Conservation (phyloP, 2,113 vertebrate genomes). For the Salvelinus namaycush region DNA sequence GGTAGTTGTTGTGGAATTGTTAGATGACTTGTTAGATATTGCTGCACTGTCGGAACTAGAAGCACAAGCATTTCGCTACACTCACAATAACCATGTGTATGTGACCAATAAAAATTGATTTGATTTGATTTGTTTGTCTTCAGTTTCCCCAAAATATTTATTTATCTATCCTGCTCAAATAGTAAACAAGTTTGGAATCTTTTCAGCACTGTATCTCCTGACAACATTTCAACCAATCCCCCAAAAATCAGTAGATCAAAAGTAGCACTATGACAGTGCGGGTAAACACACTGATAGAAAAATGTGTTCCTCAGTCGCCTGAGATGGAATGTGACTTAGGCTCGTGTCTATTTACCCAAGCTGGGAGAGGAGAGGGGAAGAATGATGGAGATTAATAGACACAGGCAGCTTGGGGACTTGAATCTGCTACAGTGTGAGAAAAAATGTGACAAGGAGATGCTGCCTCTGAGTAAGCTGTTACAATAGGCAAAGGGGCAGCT, state of each 20-base stretch:
- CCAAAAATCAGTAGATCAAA: slow-evolving; percentile 38
- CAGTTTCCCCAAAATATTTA: too few species aligned
- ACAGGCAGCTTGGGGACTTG: slow-evolving; percentile 58
- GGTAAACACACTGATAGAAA: slow-evolving; percentile 59
- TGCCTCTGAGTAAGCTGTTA: slow-evolving; percentile 59
- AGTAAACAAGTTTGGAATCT: too few species aligned
- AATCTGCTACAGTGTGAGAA: slow-evolving; percentile 48
- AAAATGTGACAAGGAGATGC: slow-evolving; percentile 59
- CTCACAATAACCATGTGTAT: too few species aligned
- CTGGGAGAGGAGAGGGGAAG: slow-evolving; percentile 37
- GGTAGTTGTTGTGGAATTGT: too few species aligned
- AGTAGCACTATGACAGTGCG: slow-evolving; percentile 20
- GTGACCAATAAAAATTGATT: too few species aligned
- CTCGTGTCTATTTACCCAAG: slow-evolving; percentile 48
- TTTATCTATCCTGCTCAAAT: too few species aligned
- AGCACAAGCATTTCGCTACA: too few species aligned
- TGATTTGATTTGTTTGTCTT: too few species aligned
- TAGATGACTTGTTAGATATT: too few species aligned
- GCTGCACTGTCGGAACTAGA: too few species aligned
- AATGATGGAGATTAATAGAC: slow-evolving; percentile 68
- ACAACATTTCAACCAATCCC: background rate
- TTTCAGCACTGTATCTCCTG: too few species aligned
- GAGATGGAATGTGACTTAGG: slow-evolving; percentile 49
- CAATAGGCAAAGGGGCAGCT: slow-evolving; percentile 62
- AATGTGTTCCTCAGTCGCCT: slow-evolving; percentile 36